Evolutionary conservation across 2,888 invertebrate species (phyloP).

Genomic region (Ornithoptera priamus): DNA sequence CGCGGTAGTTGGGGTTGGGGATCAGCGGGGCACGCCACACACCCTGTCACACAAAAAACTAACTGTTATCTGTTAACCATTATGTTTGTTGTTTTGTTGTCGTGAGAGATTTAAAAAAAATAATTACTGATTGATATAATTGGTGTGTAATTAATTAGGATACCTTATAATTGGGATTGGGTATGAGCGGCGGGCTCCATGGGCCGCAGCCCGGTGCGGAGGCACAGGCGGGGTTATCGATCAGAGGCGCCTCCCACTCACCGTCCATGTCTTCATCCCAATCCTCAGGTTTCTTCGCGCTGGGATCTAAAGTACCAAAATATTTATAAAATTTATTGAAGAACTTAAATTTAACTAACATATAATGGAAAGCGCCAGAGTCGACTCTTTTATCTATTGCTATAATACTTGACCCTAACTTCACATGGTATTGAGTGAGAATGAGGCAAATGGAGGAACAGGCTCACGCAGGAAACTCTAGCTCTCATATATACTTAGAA

Average conservation of each 20-base stretch:
- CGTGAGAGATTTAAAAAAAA: no score
- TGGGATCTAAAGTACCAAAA: constrained; percentile 81
- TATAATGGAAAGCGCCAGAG: no score
- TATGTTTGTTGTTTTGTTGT: no score
- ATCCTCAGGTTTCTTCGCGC: constrained; percentile 92
- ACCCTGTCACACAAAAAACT: constrained; percentile 70
- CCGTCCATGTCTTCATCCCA: constrained; percentile 99
- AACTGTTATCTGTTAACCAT: no score
- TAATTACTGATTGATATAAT: no score
- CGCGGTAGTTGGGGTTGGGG: constrained; percentile 95
- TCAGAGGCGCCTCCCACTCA: constrained; percentile 96
- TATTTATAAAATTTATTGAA: not conserved
- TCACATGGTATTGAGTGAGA: no score
- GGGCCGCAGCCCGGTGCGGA: constrained; percentile 92
- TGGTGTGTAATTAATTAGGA: not conserved
- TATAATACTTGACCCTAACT: no score
- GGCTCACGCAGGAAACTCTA: no score
- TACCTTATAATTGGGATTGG: constrained; percentile 93
- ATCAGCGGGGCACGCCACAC: constrained; percentile 95
- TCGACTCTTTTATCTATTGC: no score
- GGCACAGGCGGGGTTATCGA: constrained; percentile 93
- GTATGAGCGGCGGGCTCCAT: constrained; percentile 91
- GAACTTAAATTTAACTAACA: no score
- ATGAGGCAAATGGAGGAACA: no score
- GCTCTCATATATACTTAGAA: no score